Percentiles rank a stretch among this genome's conserved stretches.
These are phyloP conservation scores for Venustoraphidia nigricollis DNA, from an alignment of 2,888 invertebrate species.

Conservation along the genomic window DNA sequence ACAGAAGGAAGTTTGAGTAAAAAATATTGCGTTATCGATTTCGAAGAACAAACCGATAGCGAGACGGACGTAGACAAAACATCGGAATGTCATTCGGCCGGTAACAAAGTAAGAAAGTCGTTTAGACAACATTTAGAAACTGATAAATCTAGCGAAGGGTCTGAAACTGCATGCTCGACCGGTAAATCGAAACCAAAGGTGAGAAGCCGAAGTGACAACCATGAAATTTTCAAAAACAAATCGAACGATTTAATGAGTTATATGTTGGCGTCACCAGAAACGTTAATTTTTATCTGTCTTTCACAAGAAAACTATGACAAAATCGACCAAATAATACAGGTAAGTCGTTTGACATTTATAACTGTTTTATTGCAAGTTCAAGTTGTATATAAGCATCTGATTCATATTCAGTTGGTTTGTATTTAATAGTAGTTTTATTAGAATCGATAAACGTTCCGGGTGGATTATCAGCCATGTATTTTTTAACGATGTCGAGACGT, in stretches of 20 bases:
- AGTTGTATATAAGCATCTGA: conserved; percentile 37
- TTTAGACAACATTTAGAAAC: neutral
- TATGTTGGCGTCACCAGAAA: conserved; percentile 62
- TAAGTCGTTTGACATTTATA: conserved; percentile 30
- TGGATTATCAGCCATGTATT: conserved; percentile 37
- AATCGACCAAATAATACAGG: conserved; percentile 68
- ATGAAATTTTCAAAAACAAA: neutral
- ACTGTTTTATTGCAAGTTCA: conserved; percentile 36
- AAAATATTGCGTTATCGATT: conserved; percentile 7
- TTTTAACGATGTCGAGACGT: conserved; percentile 36
- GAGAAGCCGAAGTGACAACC: neutral
- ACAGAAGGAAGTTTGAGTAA: conserved; percentile 11
- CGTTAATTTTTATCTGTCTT: conserved; percentile 59
- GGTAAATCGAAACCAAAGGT: conserved; percentile 7
- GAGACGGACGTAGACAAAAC: conserved; percentile 17
- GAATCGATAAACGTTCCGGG: conserved; percentile 32
- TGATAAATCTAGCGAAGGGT: conserved; percentile 5
- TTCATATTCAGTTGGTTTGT: conserved; percentile 38
- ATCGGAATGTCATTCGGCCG: conserved; percentile 15
- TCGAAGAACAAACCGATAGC: conserved; percentile 12
- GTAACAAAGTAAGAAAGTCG: conserved; percentile 10
- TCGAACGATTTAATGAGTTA: conserved; percentile 36
- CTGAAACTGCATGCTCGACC: conserved; percentile 6
- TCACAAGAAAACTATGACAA: conserved; percentile 56
- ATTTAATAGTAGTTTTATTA: conserved; percentile 25